phyloP scores from a whole-genome alignment of 1,140 invertebrate genomes.

The Drosophila equinoxialis region DNA sequence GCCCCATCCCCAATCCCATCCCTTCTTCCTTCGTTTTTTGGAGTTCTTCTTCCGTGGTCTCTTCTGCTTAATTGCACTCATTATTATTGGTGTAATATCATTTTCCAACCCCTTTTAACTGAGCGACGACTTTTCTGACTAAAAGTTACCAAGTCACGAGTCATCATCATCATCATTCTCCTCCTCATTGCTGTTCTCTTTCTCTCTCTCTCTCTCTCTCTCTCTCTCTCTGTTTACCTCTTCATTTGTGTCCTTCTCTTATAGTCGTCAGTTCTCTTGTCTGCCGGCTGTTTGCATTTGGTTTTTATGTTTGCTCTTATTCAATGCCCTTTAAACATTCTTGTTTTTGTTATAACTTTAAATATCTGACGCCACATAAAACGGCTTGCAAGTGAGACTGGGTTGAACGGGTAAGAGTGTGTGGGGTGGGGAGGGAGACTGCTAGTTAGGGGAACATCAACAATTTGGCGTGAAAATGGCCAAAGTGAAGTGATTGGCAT shows the following conservation, averaged over 20 bases:
- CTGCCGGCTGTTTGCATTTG: constrained; percentile 71
- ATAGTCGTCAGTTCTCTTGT: constrained; percentile 20
- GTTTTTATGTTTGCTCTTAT: constrained; percentile 61
- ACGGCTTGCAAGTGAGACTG: neutral
- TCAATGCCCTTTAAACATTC: constrained; percentile 30
- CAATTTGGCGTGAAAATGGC: constrained; percentile 61
- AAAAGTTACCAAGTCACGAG: constrained; percentile 12
- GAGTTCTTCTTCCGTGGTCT: constrained; percentile 8
- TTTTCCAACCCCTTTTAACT: constrained; percentile 42
- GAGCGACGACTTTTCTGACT: constrained; percentile 7
- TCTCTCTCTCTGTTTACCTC: neutral
- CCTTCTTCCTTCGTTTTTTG: neutral
- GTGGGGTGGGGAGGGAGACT: neutral
- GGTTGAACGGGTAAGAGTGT: neutral
- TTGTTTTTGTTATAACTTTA: constrained; percentile 53
- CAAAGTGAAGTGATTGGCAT: constrained; percentile 11
- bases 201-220: neutral
- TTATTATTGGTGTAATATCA: constrained; percentile 75
- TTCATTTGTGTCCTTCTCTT: neutral
- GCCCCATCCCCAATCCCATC: neutral
- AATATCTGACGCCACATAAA: constrained; percentile 72
- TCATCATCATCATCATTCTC: constrained; percentile 19
- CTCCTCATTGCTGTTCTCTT: constrained; percentile 11
- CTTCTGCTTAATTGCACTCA: constrained; percentile 69
- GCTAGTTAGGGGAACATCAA: constrained; percentile 5